Evolutionary conservation across 2,113 vertebrate species (phyloP), one percentile per base, ranked within the genome.

Genomic region (Melospiza georgiana): DNA sequence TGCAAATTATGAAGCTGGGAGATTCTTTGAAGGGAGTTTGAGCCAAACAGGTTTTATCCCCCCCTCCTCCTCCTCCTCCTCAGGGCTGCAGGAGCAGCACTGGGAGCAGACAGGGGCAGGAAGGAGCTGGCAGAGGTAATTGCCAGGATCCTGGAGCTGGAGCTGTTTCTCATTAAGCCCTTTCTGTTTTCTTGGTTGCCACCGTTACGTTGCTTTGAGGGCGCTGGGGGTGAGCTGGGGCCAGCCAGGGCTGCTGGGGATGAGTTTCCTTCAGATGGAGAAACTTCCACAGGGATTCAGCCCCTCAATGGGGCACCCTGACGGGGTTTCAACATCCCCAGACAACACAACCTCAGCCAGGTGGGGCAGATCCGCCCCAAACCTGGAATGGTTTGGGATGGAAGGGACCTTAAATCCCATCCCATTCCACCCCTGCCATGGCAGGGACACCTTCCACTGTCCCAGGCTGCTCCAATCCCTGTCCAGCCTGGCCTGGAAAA

Each of bases 11-110:
- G 93, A 90, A 92, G 74, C 71, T 15, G 4, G 24, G 46, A 84
- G 46, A 37, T 46, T 71, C 96, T 97, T 93, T 95, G 96, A 98
- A 97, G 94, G 92, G 87, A 96, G 84, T n/a, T 93, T 1, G 23
- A 93, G 83, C 73, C 93, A 90, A 95, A 84, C 21, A 90, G 68
- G 69, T 63, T 88, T 17, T 8, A 3, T 1, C 48, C 5, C 10
- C 5, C 14, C 20, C 22, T 5, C 2, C 3, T 18, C 82, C 15
- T 24, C 16, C 76, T 27, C 49, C 71, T 22, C 41, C 78, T 35
- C 0, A 2, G 6, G 41, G 43, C 73, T 62, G 84, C 67, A n/a
- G 67, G 76, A 68, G 1, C 28, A 9, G 5, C 0, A 0, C 51
- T 13, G 5, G 14, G 55, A 76, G 87, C 86, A 87, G 81, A 62